Base-by-base conservation (phyloP, 92 coral and sea anemone species). In the Paramuricea clavata region DNA sequence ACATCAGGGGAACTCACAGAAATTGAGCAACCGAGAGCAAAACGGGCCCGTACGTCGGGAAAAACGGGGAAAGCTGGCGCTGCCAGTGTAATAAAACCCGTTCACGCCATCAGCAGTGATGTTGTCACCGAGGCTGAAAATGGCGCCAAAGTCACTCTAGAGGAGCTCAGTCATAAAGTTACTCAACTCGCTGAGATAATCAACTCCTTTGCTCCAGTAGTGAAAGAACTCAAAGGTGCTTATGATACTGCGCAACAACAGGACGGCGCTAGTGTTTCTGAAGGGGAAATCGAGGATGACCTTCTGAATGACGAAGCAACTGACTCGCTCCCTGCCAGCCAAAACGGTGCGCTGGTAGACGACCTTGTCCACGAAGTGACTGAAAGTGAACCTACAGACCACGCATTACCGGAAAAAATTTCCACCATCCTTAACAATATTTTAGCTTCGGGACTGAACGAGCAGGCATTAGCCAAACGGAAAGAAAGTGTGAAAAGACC, bases 381-480 rank as follows among this genome's bases (percentile, higher is more conserved):
- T 11, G 88, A 81, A 31, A 83, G 81, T 52, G 84, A 90, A 86
- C 81, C 71, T 36, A 81, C 85, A 10, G 90, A 82, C 17, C 87
- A 81, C 56, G 87, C 87, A 32, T 35, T 90, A 0, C 74, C 93
- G 1, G 93, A 87, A 49, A 87, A 87, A 65, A 87, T 90, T 35
- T 62, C 93, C 44, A 32, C 49, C 8, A 81, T 87, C 13, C 74
- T 90, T 39, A 69, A 87, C 39, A 87, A 68, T 52, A 87, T 87
- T 17, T 76, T 90, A 33, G 93, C 93, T 30, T 54, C 75, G 34
- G 93, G 91, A 10, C 85, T 90, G 1, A 81, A 82, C 67, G 91
- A 87, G 42, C 61, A 81, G 44, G 80, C 74, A 21, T 50, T 81
- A 28, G 33, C 43, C 54, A 41, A 62, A 68, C 81, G 83, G 19